phyloP scores from a whole-genome alignment of 2,888 invertebrate genomes.

The Emesis furor region DNA sequence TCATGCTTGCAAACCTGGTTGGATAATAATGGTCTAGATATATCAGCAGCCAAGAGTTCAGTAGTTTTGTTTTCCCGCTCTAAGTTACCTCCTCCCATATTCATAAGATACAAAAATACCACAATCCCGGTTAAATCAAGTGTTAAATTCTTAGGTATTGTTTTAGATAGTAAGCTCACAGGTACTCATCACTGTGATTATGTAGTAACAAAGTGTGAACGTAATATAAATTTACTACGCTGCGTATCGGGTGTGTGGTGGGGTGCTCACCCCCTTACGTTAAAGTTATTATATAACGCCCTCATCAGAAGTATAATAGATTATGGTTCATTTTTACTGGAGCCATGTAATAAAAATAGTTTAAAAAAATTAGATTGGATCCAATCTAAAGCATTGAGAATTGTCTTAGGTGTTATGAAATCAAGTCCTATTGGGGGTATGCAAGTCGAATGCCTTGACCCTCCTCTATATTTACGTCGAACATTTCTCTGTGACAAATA shows the following conservation, averaged over 20 bases:
- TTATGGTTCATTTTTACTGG: slow-evolving; percentile 66
- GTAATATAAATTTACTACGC: neutral
- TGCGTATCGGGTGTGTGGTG: slow-evolving; percentile 62
- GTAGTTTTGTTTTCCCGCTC: neutral
- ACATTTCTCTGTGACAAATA: slow-evolving; percentile 28
- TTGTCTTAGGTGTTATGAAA: slow-evolving; percentile 51
- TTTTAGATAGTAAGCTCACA: slow-evolving; percentile 51
- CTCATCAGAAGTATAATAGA: slow-evolving; percentile 67
- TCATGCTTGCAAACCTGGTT: neutral
- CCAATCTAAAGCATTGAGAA: slow-evolving; percentile 68
- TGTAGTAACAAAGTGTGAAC: slow-evolving; percentile 30
- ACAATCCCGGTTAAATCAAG: too few species aligned
- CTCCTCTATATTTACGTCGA: slow-evolving; percentile 22
- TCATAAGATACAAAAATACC: too few species aligned
- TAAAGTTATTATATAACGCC: slow-evolving; percentile 68
- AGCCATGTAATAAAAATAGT: slow-evolving; percentile 56
- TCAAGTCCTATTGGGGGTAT: slow-evolving; percentile 65
- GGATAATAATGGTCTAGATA: neutral
- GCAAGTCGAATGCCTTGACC: slow-evolving; percentile 34
- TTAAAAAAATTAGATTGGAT: slow-evolving; percentile 39
- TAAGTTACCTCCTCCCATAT: neutral
- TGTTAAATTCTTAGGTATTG: slow-evolving; percentile 28
- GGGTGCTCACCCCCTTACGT: slow-evolving; percentile 62
- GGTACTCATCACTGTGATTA: slow-evolving; percentile 43
- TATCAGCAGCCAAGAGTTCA: neutral